Evolutionary conservation across 2,888 invertebrate genomes (phyloP).

Genomic region (Entomobrya multifasciata): DNA sequence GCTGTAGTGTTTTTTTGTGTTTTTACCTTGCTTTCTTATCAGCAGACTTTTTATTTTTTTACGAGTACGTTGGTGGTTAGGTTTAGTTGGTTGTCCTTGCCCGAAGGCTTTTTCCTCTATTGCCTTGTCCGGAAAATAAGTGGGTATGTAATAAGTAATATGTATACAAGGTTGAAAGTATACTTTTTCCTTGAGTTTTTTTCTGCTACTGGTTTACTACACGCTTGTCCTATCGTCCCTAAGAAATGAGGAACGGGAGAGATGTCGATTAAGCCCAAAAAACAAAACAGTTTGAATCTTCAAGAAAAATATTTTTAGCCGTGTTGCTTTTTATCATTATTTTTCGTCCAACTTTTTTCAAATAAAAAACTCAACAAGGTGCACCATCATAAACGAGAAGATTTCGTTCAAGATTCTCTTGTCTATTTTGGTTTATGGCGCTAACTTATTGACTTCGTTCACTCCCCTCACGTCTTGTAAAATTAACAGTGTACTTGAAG

Average conservation of each 20-base stretch:
- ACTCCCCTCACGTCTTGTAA: constrained; percentile 3
- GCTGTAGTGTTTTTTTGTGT: neutral
- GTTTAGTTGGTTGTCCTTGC: constrained; percentile 60
- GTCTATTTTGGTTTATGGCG: neutral
- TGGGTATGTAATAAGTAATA: too few species aligned
- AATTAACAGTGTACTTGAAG: constrained; percentile 19
- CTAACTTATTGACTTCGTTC: neutral
- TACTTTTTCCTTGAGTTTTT: neutral
- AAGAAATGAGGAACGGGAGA: neutral
- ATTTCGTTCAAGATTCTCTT: too few species aligned
- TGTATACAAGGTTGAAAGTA: neutral
- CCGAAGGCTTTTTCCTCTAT: constrained; percentile 54
- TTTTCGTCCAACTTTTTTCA: neutral
- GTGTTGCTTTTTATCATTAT: neutral
- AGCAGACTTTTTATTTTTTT: neutral
- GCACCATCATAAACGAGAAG: neutral
- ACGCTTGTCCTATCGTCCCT: neutral
- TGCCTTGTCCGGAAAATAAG: neutral
- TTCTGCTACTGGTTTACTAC: constrained; percentile 26
- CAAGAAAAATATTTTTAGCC: neutral
- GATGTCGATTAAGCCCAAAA: too few species aligned
- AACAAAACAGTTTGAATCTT: constrained; percentile 12
- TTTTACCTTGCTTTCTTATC: constrained; percentile 7
- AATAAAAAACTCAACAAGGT: constrained; percentile 15
- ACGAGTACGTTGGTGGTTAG: neutral